These are phyloP conservation scores for Thunnus maccoyii DNA, from an alignment of 2,113 vertebrate genomes.

Conservation along the genomic window DNA sequence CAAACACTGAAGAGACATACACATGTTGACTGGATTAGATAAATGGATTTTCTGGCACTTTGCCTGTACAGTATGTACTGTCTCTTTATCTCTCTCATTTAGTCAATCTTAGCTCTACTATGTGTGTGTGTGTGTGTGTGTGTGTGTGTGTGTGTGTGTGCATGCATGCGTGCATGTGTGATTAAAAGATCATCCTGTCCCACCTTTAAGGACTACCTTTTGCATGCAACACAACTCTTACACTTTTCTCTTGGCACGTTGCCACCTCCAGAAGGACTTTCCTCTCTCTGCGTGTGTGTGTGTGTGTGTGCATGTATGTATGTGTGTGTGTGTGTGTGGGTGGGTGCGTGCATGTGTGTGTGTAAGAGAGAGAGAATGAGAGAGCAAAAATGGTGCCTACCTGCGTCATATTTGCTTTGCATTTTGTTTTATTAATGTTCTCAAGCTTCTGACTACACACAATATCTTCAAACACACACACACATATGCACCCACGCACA, in stretches of 20 bases:
- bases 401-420: constrained; percentile 37
- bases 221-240: constrained; percentile 33
- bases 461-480: not conserved
- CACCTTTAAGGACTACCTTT: constrained; percentile 54
- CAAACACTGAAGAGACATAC: constrained; percentile 33
- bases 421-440: constrained; percentile 29
- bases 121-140: constrained; percentile 12
- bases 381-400: not conserved
- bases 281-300: constrained; percentile 16
- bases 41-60: constrained; percentile 55
- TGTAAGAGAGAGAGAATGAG: not conserved
- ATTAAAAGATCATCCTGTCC: constrained; percentile 59
- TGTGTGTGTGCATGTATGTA: constrained; percentile 10
- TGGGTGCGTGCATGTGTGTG: not conserved
- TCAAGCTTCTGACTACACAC: constrained; percentile 13
- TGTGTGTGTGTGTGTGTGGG: constrained; percentile 2
- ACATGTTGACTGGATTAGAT: constrained; percentile 43
- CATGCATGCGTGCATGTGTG: constrained; percentile 1
- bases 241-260: constrained; percentile 48
- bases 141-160: constrained; percentile 20
- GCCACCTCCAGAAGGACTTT: constrained; percentile 56
- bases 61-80: constrained; percentile 26
- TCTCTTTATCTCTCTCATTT: constrained; percentile 43
- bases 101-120: constrained; percentile 10
- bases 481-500: too few species aligned